Conservation (phyloP, 2,113 vertebrate genomes). For the Melanocharis versteri region DNA sequence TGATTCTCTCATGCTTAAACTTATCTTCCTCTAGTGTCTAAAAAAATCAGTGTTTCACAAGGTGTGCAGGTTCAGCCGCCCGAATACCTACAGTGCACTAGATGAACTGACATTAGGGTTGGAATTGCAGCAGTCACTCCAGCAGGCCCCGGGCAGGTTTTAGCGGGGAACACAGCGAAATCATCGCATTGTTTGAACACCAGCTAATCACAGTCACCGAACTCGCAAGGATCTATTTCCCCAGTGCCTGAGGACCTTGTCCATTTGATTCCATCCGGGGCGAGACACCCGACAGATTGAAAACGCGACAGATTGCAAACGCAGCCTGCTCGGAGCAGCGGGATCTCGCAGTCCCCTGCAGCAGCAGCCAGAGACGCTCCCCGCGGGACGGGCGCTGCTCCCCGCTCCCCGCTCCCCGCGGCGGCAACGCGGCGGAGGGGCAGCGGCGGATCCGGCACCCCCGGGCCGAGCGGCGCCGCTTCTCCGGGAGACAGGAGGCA, state of each 20-base stretch:
- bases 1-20: neutral
- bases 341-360: neutral
- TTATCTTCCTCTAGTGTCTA: neutral
- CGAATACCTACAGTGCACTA: neutral
- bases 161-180: neutral
- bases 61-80: neutral
- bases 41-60: neutral
- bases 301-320: neutral
- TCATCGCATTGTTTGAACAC: neutral
- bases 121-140: neutral
- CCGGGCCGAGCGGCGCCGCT: neutral
- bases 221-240: neutral
- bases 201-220: neutral
- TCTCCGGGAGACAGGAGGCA: neutral
- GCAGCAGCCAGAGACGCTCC: neutral
- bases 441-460: neutral
- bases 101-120: neutral
- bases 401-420: neutral
- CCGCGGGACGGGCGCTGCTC: neutral
- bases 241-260: neutral
- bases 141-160: neutral
- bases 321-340: neutral
- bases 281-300: fast-evolving
- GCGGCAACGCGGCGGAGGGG: neutral
- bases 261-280: neutral